Conservation (phyloP, 2,113 vertebrate species). For the Cygnus atratus region DNA sequence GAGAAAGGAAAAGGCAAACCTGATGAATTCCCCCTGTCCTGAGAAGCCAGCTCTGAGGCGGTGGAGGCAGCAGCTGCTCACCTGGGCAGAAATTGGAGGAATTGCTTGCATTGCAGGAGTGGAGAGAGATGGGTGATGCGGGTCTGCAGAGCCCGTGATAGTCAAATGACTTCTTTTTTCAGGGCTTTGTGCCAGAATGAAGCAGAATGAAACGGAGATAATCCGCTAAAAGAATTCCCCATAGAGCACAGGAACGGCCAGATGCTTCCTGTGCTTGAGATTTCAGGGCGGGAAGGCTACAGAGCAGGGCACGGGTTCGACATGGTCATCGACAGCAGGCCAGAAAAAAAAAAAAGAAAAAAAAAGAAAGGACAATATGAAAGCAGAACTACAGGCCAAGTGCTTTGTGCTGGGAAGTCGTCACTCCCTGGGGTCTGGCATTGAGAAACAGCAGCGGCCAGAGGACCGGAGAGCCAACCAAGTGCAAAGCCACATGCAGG, state of each 20-base stretch:
- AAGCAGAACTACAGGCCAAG: not conserved
- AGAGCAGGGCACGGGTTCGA: not conserved
- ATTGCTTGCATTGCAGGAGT: not conserved
- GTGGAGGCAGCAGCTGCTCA: not conserved
- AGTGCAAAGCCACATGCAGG: accelerated
- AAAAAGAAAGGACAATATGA: not conserved
- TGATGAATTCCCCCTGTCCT: not conserved
- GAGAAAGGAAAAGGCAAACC: not conserved
- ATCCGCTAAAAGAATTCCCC: not conserved
- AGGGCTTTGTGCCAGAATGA: not conserved
- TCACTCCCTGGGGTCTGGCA: not conserved
- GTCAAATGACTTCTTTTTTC: constrained; percentile 25
- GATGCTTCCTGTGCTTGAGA: constrained; percentile 23
- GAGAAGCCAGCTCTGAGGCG: not conserved
- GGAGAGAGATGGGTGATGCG: not conserved
- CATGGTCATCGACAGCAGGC: not conserved
- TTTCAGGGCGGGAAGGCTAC: not conserved
- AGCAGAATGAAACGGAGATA: constrained; percentile 28
- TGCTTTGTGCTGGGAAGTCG: not conserved
- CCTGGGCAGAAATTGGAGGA: too few species aligned
- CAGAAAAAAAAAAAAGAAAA: not conserved
- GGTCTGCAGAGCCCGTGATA: not conserved
- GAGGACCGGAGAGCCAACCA: not conserved
- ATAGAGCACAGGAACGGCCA: not conserved
- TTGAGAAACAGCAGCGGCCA: not conserved